These are phyloP conservation scores for Thalpophila matura DNA, from an alignment of 2,888 invertebrate species.

Conservation along the genomic window DNA sequence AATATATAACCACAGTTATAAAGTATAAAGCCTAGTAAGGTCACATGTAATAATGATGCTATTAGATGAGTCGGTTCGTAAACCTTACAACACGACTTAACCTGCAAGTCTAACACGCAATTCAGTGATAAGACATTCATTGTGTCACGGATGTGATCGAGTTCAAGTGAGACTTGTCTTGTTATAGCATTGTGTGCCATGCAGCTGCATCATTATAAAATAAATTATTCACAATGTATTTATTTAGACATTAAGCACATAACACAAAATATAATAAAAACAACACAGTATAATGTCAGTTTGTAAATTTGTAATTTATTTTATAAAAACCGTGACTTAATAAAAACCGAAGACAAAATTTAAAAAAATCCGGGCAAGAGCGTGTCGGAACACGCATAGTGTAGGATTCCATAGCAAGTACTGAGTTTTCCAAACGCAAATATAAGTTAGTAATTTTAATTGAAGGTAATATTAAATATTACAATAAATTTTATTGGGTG, in stretches of 20 bases:
- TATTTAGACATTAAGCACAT: conserved; percentile 6
- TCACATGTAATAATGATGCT: conserved; percentile 15
- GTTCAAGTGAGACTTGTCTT: conserved; percentile 1
- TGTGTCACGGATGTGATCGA: conserved; percentile 18
- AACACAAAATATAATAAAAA: conserved; percentile 14
- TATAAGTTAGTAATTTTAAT: too few relatives aligned
- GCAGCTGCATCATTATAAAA: background rate
- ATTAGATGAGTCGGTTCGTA: conserved; percentile 22
- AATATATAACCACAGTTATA: background rate
- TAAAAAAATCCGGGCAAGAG: too few relatives aligned
- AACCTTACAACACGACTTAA: background rate
- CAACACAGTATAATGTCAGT: conserved; percentile 3
- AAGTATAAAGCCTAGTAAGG: conserved; percentile 1
- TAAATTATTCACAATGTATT: background rate
- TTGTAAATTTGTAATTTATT: conserved; percentile 21
- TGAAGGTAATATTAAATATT: too few relatives aligned
- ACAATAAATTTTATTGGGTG: too few relatives aligned
- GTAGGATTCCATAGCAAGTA: too few relatives aligned
- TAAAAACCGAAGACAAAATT: conserved; percentile 32
- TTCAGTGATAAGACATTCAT: conserved; percentile 21
- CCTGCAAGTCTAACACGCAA: conserved; percentile 3
- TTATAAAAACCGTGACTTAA: conserved; percentile 29
- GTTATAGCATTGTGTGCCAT: background rate
- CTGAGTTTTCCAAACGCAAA: too few relatives aligned
- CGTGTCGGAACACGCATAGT: too few relatives aligned